Percentiles rank a stretch among this genome's conserved stretches.
Conservation (phyloP, 2,113 vertebrate species). For the Zosterops hypoxanthus region DNA sequence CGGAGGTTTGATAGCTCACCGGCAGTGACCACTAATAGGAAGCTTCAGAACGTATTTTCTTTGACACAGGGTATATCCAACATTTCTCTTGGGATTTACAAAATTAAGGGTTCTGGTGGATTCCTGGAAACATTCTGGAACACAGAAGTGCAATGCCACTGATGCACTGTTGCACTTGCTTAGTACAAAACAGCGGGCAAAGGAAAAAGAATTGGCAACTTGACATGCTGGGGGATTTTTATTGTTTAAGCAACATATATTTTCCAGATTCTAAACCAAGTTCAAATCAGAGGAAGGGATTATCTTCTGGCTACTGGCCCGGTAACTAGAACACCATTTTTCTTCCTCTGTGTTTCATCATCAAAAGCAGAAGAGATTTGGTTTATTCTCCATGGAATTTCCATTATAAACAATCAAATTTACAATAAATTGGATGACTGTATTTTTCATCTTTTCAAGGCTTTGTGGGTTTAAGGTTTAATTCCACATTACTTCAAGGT, state of each 20-base stretch:
- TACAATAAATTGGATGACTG: background rate
- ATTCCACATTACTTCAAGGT: constrained; percentile 25
- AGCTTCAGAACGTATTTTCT: background rate
- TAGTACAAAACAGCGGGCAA: background rate
- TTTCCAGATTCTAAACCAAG: background rate
- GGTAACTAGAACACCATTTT: background rate
- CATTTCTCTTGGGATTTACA: background rate
- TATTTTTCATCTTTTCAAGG: background rate
- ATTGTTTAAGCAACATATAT: background rate
- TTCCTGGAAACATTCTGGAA: background rate
- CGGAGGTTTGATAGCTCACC: background rate
- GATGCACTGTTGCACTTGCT: background rate
- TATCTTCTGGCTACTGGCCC: background rate
- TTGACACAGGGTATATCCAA: background rate
- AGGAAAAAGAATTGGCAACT: background rate
- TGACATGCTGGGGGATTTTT: background rate
- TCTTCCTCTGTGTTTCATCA: background rate
- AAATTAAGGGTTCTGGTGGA: background rate
- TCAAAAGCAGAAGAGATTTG: background rate
- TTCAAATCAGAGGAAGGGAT: background rate
- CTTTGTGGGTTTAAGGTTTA: background rate
- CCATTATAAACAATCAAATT: background rate
- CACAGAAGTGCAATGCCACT: background rate
- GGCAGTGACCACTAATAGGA: background rate
- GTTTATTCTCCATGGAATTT: background rate